Conservation (phyloP, 2,888 invertebrate genomes). For the Heliconius sara region DNA sequence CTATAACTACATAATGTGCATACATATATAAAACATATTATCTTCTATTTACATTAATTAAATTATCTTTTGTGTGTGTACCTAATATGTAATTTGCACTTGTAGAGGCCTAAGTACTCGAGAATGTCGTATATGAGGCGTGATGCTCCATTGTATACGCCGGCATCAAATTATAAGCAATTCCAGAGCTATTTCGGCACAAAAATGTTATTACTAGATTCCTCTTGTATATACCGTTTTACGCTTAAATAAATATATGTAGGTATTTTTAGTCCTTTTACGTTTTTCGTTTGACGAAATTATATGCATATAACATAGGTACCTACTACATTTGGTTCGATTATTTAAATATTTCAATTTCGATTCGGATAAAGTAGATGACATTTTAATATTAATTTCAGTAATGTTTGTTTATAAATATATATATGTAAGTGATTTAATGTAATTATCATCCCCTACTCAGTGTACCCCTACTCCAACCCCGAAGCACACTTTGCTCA, state of each 20-base stretch:
- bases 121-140: slow-evolving; percentile 3
- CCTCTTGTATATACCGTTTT: background rate
- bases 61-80: background rate
- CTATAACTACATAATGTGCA: background rate
- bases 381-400: background rate
- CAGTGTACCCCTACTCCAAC: background rate
- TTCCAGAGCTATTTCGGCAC: slow-evolving; percentile 7
- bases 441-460: background rate
- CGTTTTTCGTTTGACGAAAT: no score
- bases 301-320: no score
- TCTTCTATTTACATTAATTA: background rate
- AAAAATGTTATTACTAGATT: slow-evolving; percentile 16
- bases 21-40: background rate
- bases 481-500: background rate
- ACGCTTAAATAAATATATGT: background rate
- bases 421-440: slow-evolving; percentile 8
- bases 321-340: no score
- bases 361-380: background rate
- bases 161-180: slow-evolving; percentile 1
- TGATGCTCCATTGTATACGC: slow-evolving; percentile 13
- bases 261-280: background rate
- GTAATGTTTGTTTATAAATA: background rate
- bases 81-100: slow-evolving; percentile 3
- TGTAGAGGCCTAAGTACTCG: background rate
- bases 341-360: no score